phyloP scores from a whole-genome alignment of 1,140 invertebrate species.

The Nasonia giraulti region DNA sequence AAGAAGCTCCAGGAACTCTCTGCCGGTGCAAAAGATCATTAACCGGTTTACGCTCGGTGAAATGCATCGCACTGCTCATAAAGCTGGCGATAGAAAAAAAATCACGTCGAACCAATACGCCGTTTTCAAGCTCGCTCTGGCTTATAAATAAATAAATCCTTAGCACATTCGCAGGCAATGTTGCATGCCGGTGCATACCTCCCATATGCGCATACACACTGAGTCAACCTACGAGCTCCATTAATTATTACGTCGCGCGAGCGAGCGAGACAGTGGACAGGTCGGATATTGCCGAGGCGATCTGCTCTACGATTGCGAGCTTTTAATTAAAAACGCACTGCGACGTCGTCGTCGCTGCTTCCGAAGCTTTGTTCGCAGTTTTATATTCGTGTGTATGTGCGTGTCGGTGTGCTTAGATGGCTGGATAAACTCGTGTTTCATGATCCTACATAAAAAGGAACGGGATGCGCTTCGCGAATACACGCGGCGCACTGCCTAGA shows the following conservation, averaged over 20 bases:
- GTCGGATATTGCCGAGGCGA: background rate
- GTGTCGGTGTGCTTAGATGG: background rate
- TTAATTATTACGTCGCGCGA: background rate
- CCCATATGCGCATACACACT: no score
- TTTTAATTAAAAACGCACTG: slow-evolving; percentile 11
- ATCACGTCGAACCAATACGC: no score
- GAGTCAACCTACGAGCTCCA: background rate
- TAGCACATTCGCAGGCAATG: background rate
- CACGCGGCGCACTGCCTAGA: background rate
- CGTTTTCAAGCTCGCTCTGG: no score
- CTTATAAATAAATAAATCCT: background rate
- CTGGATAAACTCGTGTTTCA: background rate
- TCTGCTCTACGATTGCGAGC: no score
- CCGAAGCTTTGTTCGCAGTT: no score
- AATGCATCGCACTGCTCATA: no score
- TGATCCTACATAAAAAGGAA: background rate
- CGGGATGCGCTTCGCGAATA: background rate
- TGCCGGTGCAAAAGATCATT: no score
- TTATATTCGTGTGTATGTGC: background rate
- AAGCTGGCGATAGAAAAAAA: no score
- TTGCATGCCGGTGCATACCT: background rate
- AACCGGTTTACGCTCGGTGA: no score
- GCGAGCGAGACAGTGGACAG: background rate
- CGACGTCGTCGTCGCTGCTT: background rate
- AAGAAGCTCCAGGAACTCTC: no score